phyloP scores from a whole-genome alignment of 37 sponge, comb jelly and placozoan species.

The Corticium candelabrum region DNA sequence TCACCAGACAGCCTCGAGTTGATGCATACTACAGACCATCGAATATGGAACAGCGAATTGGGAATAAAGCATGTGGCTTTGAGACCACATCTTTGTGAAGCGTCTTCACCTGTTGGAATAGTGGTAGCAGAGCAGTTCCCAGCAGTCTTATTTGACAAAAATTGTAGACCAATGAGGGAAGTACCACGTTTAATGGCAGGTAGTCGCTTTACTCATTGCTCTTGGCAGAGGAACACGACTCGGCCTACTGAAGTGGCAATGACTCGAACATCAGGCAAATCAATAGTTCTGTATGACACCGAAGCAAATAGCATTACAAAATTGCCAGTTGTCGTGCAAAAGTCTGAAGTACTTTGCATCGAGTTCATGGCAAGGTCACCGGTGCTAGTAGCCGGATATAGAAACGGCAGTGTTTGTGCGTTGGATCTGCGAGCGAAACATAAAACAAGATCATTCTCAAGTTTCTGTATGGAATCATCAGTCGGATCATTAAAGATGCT shows the following conservation, averaged over 20 bases:
- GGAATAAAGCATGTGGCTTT: background rate
- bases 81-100: background rate
- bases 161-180: background rate
- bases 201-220: background rate
- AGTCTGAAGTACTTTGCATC: background rate
- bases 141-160: background rate
- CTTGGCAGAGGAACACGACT: background rate
- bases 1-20: background rate
- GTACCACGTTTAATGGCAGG: background rate
- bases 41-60: too few relatives aligned
- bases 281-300: background rate
- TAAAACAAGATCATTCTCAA: background rate
- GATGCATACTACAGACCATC: too few relatives aligned
- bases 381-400: background rate
- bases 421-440: background rate
- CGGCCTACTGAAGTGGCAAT: background rate
- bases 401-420: background rate
- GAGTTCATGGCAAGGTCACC: background rate
- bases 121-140: background rate
- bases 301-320: background rate
- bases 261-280: background rate
- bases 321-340: background rate
- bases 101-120: background rate
- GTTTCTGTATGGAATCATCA: background rate
- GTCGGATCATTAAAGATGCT: background rate